phyloP scores from a whole-genome alignment of 2,113 vertebrate species.

The Tupaia tana region DNA sequence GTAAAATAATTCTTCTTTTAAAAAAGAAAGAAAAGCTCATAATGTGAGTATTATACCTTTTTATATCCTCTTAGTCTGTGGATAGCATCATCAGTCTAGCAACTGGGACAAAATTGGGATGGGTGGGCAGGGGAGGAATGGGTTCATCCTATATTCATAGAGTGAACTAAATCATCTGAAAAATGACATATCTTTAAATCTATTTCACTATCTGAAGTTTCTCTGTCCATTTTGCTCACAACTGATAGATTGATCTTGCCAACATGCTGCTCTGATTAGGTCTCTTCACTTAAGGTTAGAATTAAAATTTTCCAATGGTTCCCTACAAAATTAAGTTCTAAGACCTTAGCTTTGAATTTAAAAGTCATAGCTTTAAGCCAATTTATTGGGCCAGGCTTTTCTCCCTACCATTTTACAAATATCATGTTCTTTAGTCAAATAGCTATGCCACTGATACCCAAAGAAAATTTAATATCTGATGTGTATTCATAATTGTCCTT shows the following conservation, averaged over 20 bases:
- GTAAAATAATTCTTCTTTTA: too few species aligned
- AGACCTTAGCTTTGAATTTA: conserved; percentile 20
- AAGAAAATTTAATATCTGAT: conserved; percentile 19
- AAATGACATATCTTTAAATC: not conserved
- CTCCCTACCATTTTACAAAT: conserved; percentile 13
- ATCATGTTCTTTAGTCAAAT: not conserved
- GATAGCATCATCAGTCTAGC: not conserved
- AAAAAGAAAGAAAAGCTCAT: not conserved
- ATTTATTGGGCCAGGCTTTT: conserved; percentile 31
- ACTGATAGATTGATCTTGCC: not conserved
- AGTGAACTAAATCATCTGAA: not conserved
- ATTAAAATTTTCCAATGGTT: conserved; percentile 16
- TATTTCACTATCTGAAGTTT: not conserved
- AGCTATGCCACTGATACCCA: not conserved
- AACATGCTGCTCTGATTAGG: not conserved
- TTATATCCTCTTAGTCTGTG: not conserved
- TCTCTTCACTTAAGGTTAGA: not conserved
- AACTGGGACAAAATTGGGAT: not conserved
- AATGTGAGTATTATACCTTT: not conserved
- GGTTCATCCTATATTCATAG: not conserved
- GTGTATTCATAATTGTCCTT: not conserved
- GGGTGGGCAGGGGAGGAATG: too few species aligned
- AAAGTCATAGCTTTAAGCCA: not conserved
- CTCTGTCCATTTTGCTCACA: not conserved
- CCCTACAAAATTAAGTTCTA: conserved; percentile 25